phyloP scores from a whole-genome alignment of 2,888 invertebrate genomes.

The Clostera curtula region DNA sequence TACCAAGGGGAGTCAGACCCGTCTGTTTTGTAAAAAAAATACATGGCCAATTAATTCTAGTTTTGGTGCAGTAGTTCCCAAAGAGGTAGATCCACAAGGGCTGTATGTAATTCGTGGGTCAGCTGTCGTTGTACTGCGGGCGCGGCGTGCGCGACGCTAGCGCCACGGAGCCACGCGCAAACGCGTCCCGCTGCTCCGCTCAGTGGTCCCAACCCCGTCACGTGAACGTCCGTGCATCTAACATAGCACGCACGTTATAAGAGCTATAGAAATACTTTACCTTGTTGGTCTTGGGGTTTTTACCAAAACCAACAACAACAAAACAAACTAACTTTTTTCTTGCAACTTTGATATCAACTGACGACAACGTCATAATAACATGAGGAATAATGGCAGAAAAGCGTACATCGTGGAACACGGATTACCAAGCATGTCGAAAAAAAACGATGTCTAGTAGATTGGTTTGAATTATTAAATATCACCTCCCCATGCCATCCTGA shows the following conservation, averaged over 20 bases:
- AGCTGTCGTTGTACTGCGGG: constrained; percentile 47
- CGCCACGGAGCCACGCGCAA: constrained; percentile 33
- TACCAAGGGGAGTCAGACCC: no score
- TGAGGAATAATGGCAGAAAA: no score
- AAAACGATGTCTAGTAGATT: no score
- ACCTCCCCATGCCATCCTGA: no score
- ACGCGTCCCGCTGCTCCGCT: constrained; percentile 33
- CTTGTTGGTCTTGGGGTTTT: no score
- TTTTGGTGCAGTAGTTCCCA: constrained; percentile 49
- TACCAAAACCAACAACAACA: no score
- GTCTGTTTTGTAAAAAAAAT: constrained; percentile 5
- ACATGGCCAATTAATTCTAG: constrained; percentile 10
- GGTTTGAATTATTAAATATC: no score
- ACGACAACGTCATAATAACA: no score
- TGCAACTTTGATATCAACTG: no score
- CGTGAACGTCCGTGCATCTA: constrained; percentile 61
- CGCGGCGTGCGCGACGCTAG: constrained; percentile 39
- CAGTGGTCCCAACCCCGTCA: constrained; percentile 60
- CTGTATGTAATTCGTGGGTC: constrained; percentile 44
- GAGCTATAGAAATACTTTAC: background rate
- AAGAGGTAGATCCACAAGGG: constrained; percentile 49
- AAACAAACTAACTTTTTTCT: no score
- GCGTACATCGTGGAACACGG: no score
- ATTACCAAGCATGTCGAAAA: no score
- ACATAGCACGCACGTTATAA: background rate